These are phyloP conservation scores for Collichthys lucidus DNA, from an alignment of 2,113 vertebrate genomes.

Conservation along the genomic window DNA sequence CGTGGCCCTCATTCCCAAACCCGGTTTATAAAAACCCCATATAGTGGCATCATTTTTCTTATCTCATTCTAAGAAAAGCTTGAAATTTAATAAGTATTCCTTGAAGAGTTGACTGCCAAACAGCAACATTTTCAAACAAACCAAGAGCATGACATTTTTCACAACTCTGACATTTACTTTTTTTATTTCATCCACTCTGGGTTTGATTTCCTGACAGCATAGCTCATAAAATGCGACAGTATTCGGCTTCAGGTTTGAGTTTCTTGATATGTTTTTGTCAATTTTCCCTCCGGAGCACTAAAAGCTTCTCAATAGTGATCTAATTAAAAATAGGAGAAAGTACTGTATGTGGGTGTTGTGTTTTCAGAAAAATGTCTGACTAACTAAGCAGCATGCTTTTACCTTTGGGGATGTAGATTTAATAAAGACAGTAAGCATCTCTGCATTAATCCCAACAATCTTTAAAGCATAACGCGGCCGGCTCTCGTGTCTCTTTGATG, in stretches of 20 bases:
- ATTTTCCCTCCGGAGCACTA: background rate
- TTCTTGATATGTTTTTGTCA: background rate
- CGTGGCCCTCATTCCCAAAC: no score
- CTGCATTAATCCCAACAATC: conserved; percentile 18
- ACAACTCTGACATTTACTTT: background rate
- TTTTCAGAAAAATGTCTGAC: background rate
- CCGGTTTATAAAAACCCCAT: no score
- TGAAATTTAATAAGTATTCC: no score
- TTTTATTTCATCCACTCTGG: background rate
- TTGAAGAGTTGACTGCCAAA: no score
- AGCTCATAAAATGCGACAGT: background rate
- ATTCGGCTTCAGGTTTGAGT: background rate
- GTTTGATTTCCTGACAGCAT: background rate
- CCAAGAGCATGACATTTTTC: background rate
- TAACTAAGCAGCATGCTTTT: conserved; percentile 17
- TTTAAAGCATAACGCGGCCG: conserved; percentile 33
- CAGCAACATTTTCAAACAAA: no score
- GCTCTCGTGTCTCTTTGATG: conserved; percentile 29
- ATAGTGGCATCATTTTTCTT: no score
- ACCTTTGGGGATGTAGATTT: conserved; percentile 26
- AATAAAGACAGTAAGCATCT: conserved; percentile 20
- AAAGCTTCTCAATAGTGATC: background rate
- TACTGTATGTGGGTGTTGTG: conserved; percentile 10
- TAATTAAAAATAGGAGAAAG: background rate
- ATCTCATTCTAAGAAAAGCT: background rate